A percentile compares a stretch with the other conserved stretches of the same genome.
Conservation (phyloP, 2,797 vertebrate species). For the Diplodus sargus region DNA sequence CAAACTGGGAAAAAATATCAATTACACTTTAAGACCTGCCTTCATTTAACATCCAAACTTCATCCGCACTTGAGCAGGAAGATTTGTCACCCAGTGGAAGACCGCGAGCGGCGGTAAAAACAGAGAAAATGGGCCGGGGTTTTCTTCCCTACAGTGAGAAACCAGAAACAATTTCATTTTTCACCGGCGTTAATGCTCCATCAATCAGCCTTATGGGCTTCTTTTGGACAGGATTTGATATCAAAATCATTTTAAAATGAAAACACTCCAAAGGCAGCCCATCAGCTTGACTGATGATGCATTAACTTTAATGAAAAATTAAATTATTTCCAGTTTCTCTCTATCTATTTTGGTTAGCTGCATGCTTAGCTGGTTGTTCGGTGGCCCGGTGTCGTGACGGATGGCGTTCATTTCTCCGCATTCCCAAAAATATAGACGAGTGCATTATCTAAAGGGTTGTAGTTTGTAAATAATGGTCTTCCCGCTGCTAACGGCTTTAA, state of each 20-base stretch:
- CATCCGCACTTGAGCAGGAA: neutral
- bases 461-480: conserved; percentile 38
- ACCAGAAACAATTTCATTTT: conserved; percentile 6
- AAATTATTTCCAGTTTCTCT: conserved; percentile 35
- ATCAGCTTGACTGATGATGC: conserved; percentile 57
- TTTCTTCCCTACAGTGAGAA: conserved; percentile 6
- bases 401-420: conserved; percentile 33
- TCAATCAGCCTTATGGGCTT: conserved; percentile 37
- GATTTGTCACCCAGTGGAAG: neutral
- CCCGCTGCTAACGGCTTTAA: conserved; percentile 21
- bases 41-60: neutral
- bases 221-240: conserved; percentile 45
- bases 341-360: neutral
- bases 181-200: conserved; percentile 32
- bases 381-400: conserved; percentile 26
- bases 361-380: conserved; percentile 22
- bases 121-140: neutral
- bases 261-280: conserved; percentile 41
- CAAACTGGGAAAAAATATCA: neutral
- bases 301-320: conserved; percentile 53
- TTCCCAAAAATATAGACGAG: conserved; percentile 37
- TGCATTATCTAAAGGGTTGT: conserved; percentile 31
- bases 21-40: neutral
- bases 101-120: neutral
- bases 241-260: conserved; percentile 35